phyloP scores from a whole-genome alignment of 64 coral and sea anemone genomes.

The Montipora foliosa region DNA sequence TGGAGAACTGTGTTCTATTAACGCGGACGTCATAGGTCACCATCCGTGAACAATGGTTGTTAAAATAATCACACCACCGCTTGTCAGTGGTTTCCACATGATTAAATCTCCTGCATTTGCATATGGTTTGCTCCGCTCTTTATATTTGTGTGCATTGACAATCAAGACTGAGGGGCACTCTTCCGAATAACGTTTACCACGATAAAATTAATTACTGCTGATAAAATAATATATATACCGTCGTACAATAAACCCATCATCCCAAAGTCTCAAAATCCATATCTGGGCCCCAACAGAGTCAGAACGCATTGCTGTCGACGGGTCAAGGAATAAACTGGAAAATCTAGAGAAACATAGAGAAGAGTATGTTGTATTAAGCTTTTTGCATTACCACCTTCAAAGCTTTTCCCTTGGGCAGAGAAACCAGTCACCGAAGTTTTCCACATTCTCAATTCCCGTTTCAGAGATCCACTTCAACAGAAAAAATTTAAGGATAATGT shows the following conservation, averaged over 20 bases:
- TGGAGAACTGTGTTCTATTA: neutral
- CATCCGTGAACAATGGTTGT: constrained; percentile 32
- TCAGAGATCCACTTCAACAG: neutral
- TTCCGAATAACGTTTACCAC: neutral
- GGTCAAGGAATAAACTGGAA: no score
- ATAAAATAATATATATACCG: no score
- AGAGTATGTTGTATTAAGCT: no score
- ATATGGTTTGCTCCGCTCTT: constrained; percentile 27
- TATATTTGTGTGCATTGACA: constrained; percentile 2
- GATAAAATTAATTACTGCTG: neutral
- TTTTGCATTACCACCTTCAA: neutral
- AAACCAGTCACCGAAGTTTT: neutral
- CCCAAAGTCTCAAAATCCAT: no score
- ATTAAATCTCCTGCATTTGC: constrained; percentile 30
- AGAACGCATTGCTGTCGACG: no score
- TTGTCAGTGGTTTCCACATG: constrained; percentile 42
- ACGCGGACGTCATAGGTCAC: neutral
- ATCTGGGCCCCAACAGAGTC: no score
- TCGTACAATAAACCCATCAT: neutral
- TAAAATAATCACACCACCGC: constrained; percentile 20
- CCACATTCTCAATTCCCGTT: neutral
- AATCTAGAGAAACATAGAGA: no score
- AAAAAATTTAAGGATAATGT: neutral
- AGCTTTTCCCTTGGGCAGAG: constrained; percentile 1
- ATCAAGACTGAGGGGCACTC: neutral